These are phyloP conservation scores for Sarcophilus harrisii DNA, from an alignment of 2,797 vertebrate species.

Conservation along the genomic window DNA sequence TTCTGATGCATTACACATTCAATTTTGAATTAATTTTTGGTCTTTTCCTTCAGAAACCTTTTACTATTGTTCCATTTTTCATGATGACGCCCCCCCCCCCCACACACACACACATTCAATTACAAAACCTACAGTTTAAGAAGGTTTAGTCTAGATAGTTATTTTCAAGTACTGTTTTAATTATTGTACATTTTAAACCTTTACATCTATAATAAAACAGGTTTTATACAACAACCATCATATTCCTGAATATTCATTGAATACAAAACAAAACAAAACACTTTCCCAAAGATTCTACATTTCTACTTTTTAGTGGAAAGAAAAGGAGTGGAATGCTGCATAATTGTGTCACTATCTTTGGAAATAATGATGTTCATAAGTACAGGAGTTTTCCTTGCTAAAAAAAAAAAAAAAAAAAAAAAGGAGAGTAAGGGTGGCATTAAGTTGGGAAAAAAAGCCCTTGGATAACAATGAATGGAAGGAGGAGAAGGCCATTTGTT, in stretches of 20 bases:
- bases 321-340: not conserved
- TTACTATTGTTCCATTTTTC: no score
- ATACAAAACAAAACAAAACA: not conserved
- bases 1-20: no score
- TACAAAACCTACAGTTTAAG: no score
- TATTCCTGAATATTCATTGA: not conserved
- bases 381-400: not conserved
- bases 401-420: no score
- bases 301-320: not conserved
- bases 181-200: not conserved
- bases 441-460: not conserved
- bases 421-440: not conserved
- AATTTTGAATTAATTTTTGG: no score
- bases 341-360: not conserved
- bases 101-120: no score
- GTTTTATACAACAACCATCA: not conserved
- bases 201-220: not conserved
- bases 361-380: not conserved
- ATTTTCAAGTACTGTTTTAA: not conserved
- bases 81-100: no score
- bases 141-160: not conserved
- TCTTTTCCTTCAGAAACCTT: no score
- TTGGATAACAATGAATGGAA: not conserved
- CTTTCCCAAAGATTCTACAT: not conserved
- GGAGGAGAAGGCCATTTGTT: not conserved